Evolutionary conservation across 1,140 invertebrate genomes (phyloP).

Genomic region (Druon quercuslanigerum): DNA sequence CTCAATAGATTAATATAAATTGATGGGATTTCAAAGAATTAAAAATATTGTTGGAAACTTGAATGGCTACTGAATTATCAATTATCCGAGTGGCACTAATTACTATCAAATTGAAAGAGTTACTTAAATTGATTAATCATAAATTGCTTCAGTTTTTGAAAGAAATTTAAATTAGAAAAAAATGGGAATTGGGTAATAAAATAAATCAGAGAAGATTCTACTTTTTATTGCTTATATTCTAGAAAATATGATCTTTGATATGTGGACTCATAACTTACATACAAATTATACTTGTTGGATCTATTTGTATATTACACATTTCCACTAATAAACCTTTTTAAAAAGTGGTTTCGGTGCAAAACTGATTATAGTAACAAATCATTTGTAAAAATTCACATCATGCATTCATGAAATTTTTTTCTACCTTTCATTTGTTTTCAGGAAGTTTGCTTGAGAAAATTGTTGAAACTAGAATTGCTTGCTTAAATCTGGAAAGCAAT

Average conservation of each 20-base stretch:
- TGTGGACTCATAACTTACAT: conserved; percentile 65
- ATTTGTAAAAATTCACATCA: not conserved
- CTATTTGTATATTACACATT: conserved; percentile 35
- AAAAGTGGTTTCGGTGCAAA: conserved; percentile 33
- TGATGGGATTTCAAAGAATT: too few relatives aligned
- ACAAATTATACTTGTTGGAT: conserved; percentile 56
- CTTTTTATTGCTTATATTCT: conserved; percentile 61
- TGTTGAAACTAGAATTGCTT: not conserved
- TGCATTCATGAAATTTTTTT: not conserved
- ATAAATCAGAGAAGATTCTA: conserved; percentile 48
- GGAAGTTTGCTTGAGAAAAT: not conserved
- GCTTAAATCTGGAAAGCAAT: conserved; percentile 15
- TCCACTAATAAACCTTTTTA: conserved; percentile 28
- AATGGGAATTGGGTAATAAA: not conserved
- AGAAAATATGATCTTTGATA: conserved; percentile 68
- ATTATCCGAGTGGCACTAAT: too few relatives aligned
- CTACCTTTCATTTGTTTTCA: too few relatives aligned
- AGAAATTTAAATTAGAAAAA: too few relatives aligned
- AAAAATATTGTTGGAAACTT: too few relatives aligned
- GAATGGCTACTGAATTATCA: too few relatives aligned
- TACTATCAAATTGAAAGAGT: too few relatives aligned
- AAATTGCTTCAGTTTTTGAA: too few relatives aligned
- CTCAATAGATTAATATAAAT: too few relatives aligned
- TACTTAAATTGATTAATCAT: too few relatives aligned
- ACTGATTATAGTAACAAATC: not conserved